Evolutionary conservation across 2,888 invertebrate genomes (phyloP), one percentile per base, ranked within the genome.

Genomic region (Cephus pulcher): DNA sequence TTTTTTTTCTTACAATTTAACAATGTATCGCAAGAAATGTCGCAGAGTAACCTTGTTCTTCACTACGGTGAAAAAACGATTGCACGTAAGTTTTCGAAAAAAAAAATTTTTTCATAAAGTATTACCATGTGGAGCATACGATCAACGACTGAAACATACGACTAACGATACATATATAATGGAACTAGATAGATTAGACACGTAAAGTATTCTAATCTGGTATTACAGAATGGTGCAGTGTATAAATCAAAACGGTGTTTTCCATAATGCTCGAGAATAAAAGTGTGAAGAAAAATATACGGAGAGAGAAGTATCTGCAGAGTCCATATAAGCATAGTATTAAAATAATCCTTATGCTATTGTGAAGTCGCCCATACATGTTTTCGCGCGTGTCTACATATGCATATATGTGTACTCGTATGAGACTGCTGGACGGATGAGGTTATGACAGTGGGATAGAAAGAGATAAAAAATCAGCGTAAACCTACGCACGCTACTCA

Each of bases 11-110:
- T 30, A 30, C 23, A 2, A 2, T 71, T 3, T 30, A 56, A 23
- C 56, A 56, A 86, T 86, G 86, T 82, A 81, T 74, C 78, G 80
- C 76, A 78, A 78, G 35, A 82, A 75, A 34, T 80, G 76, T 15
- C 77, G 23, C 56, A 80, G 78, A 73, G 75, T 76, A 23, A 68
- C 80, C 68, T 80, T 80, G 76, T 79, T 75, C 75, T 74, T 86
- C 71, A 76, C 77, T n/a, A 78, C 77, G n/a, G 79, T 82, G 40
- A 80, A 79, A 23, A 80, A 80, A 69, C 75, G 83, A 76, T 78
- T 86, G 32, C 78, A 77, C 82, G 86, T 85, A 77, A 85, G 84
- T 81, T 35, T 69, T 70, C 35, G 15, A 71, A 30, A 30, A 33
- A 33, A 6, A 15, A 30, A 3, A 1, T n/a, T 70, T 71, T 71